Evolutionary conservation across 2,797 vertebrate species (phyloP), one percentile per base, ranked within the genome.

Genomic region (Picus viridis): DNA sequence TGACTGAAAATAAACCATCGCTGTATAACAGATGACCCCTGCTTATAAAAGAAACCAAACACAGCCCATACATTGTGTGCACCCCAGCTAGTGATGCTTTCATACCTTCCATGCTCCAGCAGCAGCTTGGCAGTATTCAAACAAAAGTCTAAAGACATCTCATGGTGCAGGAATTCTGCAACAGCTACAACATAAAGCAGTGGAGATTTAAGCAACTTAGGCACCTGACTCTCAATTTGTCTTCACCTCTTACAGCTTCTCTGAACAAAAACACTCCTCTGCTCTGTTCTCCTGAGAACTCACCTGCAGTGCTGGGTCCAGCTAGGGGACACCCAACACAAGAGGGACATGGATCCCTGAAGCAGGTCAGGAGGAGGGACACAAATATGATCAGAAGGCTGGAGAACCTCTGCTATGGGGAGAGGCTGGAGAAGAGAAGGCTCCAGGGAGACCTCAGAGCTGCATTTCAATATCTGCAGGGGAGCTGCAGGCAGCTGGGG

Each of bases 51-150:
- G 14, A 86, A 53, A 17, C 77, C 13, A 54, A 67, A 16, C 29
- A 76, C 74, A 53, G 58, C 65, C 65, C 70, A 86, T 72, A 75
- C 16, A 64, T 1, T 27, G 34, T 68, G 49, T 86, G 92, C 34
- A 65, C 8, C 41, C n/a, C n/a, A 10, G 51, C 58, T 20, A 83
- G 57, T 18, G 83, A 77, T 24, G 71, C 24, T 79, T 90, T 91
- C 87, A 80, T 98, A 99, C 99, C 99, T 99, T 91, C 98, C 96
- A 79, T 98, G 95, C 83, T 98, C 97, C 95, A 99, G 96, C 58
- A 99, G 97, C 47, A 99, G 97, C 82, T 98, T 98, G 83, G 97
- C 98, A 93, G 97, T 94, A 78, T 95, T 97, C 92, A 99, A 96
- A 96, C 97, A 99, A 30, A 98, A 96, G n/a, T 99, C 98, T 84